Evolutionary conservation across 2,113 vertebrate genomes (phyloP).

Genomic region (Scartelaos histophorus): DNA sequence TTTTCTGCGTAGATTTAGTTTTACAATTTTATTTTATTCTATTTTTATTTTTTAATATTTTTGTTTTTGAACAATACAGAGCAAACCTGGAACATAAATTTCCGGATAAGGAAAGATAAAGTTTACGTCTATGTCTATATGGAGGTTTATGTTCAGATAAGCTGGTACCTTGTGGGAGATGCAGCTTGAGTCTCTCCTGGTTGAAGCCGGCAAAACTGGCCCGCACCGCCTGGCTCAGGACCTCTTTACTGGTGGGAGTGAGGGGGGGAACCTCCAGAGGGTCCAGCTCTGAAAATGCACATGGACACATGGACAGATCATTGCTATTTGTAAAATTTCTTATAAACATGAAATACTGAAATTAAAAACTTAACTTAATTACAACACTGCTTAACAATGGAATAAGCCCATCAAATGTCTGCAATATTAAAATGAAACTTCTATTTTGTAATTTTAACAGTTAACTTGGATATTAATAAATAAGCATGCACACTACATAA

Average conservation of each 20-base stretch:
- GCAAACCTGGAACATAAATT: no score
- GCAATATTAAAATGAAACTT: not conserved
- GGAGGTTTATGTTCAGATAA: not conserved
- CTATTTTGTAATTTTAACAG: no score
- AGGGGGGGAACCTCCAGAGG: slow-evolving; percentile 70
- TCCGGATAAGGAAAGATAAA: no score
- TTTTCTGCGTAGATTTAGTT: no score
- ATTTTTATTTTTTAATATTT: no score
- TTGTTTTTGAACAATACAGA: no score
- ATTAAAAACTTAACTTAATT: not conserved
- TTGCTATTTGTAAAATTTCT: not conserved
- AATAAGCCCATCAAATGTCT: no score
- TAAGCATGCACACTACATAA: no score
- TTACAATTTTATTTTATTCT: no score
- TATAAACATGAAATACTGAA: not conserved
- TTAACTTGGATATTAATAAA: no score
- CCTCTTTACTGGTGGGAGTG: slow-evolving; percentile 75
- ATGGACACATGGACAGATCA: not conserved
- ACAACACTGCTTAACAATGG: not conserved
- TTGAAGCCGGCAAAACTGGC: slow-evolving; percentile 72
- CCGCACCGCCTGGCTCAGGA: slow-evolving; percentile 65
- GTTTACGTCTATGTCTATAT: not conserved
- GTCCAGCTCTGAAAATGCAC: slow-evolving; percentile 56
- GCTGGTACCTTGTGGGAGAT: slow-evolving; percentile 61
- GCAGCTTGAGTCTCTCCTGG: slow-evolving; percentile 57